Base-by-base conservation (phyloP, 1,140 invertebrate species). In the Apis cerana region DNA sequence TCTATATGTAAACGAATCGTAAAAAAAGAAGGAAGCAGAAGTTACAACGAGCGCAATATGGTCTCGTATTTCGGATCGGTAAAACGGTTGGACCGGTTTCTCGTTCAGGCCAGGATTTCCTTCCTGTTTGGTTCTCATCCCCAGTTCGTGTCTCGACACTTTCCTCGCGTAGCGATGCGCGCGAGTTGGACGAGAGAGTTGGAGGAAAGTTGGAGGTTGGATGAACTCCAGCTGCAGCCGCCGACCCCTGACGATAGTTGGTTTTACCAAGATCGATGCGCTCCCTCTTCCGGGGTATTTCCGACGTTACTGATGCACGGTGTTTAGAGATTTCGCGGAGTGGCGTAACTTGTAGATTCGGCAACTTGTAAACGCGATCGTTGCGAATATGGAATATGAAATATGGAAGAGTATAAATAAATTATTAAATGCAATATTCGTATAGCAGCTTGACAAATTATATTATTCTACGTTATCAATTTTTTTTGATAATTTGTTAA, bases 71-170 rank as follows among this genome's bases (percentile, higher is more conserved):
- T 21, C 13, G 59, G 33, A 48, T 77, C 17, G 15, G 21, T 64
- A 13, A 75, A 64, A 75, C 74, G 74, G 11, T 50, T 64, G 23
- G 48, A 43, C 71, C 19, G 61, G 48, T 74, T 43, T 59, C 27
- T 27, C 27, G 27, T 27, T 2, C 43, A 1, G 19, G 56, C 11
- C 13, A 9, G 61, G 56, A 74, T 11, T 59, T 12, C 4, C 12
- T 12, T 12, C 50, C 10, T 21, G 12, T 50, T 62, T 43, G 8
- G 5, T 17, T 43, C 27, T 33, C 33, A 3, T 33, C 5, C 43
- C 5, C 17, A 21, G 48, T 15, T 33, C 43, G 23, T 27, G 65
- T 67, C 52, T 50, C 67, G 43, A 70, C 68, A n/a, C 52, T 70
- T 70, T 13, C n/a, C n/a, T 4, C 4, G 12, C 50, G 64, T 71